These are phyloP conservation scores for Choristoneura rosaceana DNA, from an alignment of 2,888 invertebrate species.

Conservation along the genomic window DNA sequence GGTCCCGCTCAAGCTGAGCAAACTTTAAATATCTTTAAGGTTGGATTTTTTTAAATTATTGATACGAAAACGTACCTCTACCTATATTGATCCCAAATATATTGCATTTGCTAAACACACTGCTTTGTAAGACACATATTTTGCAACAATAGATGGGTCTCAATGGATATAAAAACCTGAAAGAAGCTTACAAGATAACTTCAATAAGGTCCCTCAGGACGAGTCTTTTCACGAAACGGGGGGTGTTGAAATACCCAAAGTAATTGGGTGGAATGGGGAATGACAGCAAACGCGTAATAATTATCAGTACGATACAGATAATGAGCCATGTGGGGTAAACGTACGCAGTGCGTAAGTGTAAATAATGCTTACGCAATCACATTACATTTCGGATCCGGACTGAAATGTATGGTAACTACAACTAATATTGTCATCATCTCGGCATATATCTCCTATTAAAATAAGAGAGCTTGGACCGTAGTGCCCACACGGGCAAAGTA, in stretches of 20 bases:
- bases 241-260: conserved; percentile 20
- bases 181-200: conserved; percentile 3
- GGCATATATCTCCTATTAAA: no score
- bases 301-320: no score
- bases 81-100: background rate
- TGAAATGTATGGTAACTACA: no score
- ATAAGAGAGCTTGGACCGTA: no score
- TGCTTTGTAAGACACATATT: conserved; percentile 12
- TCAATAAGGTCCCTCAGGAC: conserved; percentile 20
- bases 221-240: conserved; percentile 13
- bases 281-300: background rate
- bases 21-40: no score
- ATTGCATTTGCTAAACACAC: conserved; percentile 4
- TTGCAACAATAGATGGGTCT: conserved; percentile 21
- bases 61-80: background rate
- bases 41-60: background rate
- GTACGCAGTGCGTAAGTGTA: no score
- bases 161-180: conserved; percentile 14
- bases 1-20: no score
- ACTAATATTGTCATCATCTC: no score
- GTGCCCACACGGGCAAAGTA: no score
- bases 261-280: conserved; percentile 20
- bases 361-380: no score
- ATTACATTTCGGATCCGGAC: no score
- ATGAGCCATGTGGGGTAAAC: no score